Conservation (phyloP, 1,140 invertebrate species). For the Chelonus insularis region DNA sequence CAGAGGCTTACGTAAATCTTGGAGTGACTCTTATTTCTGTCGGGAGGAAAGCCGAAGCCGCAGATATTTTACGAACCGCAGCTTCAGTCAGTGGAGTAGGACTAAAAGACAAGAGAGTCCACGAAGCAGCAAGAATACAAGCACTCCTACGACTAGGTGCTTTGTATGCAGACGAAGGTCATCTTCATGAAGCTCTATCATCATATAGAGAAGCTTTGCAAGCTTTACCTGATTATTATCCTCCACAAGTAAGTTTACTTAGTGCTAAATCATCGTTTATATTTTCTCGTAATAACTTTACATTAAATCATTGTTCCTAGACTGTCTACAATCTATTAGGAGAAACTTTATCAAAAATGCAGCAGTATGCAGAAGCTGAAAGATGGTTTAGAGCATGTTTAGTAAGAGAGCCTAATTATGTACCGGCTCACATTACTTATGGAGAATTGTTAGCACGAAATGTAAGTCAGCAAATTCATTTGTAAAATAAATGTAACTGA, state of each 20-base stretch:
- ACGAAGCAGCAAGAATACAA: constrained; percentile 87
- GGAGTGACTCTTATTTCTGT: constrained; percentile 83
- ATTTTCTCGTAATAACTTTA: neutral
- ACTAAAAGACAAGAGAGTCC: constrained; percentile 85
- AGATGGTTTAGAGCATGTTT: constrained; percentile 81
- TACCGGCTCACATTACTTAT: constrained; percentile 87
- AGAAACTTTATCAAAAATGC: constrained; percentile 80
- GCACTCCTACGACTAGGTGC: constrained; percentile 89
- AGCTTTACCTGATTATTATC: constrained; percentile 78
- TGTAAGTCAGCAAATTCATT: constrained; percentile 66
- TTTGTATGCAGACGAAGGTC: constrained; percentile 84
- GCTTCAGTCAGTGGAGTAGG: constrained; percentile 81
- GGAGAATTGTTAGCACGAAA: constrained; percentile 87
- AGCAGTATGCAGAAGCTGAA: constrained; percentile 80
- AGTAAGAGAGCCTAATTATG: constrained; percentile 79
- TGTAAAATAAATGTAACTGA: constrained; percentile 3
- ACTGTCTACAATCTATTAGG: constrained; percentile 85
- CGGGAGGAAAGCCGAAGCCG: constrained; percentile 81
- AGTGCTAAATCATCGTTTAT: neutral
- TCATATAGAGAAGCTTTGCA: constrained; percentile 85
- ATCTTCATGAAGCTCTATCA: constrained; percentile 82
- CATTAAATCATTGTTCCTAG: constrained; percentile 49
- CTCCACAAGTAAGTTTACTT: constrained; percentile 68
- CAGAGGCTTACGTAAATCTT: constrained; percentile 95
- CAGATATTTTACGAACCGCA: constrained; percentile 78